These are phyloP conservation scores for Melanotaenia duboulayi DNA, from an alignment of 2,113 vertebrate species.

Conservation along the genomic window DNA sequence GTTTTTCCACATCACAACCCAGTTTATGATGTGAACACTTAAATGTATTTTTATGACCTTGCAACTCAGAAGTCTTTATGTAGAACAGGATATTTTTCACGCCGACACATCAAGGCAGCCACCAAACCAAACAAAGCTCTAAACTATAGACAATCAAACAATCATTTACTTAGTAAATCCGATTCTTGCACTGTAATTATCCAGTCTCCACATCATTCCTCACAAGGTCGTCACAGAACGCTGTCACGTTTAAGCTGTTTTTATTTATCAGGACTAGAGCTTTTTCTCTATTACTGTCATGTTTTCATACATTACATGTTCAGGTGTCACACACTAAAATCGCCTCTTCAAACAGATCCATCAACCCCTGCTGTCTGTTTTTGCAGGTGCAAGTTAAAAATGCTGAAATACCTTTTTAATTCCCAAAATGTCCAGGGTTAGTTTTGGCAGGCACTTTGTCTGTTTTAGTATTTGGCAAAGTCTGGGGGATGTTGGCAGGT, in stretches of 20 bases:
- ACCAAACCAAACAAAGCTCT: not conserved
- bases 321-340: not conserved
- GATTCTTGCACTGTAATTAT: not conserved
- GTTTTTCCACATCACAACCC: constrained; percentile 3
- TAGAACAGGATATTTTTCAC: not conserved
- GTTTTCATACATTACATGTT: too few relatives aligned
- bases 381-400: not conserved
- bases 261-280: not conserved
- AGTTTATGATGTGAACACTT: not conserved
- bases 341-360: rapidly evolving
- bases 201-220: not conserved
- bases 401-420: not conserved
- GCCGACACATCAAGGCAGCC: not conserved
- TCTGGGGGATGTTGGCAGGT: not conserved
- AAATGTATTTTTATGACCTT: not conserved
- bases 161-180: not conserved
- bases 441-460: not conserved
- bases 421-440: not conserved
- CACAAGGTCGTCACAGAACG: not conserved
- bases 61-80: not conserved
- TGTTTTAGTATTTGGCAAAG: constrained; percentile 1
- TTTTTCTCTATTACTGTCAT: not conserved
- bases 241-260: not conserved
- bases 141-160: not conserved
- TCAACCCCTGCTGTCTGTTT: not conserved